Evolutionary conservation across 2,797 vertebrate species (phyloP), one percentile per base, ranked within the genome.

Genomic region (Muscicapa striata): DNA sequence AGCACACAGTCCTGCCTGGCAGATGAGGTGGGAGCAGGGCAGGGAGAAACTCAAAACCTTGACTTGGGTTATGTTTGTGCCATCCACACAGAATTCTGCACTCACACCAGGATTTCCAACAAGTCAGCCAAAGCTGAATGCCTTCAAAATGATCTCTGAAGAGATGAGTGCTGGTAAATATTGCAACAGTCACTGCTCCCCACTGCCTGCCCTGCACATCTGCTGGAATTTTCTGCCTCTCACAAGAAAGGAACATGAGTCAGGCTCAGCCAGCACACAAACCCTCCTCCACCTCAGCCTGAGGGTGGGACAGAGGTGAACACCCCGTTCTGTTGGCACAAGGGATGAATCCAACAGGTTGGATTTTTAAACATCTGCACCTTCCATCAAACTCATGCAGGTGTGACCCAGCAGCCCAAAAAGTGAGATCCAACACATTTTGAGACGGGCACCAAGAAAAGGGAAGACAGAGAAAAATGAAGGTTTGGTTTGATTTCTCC

Each of bases 241-340:
- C 32, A 4, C 0, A 85, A 76, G 36, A 59, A 30, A 19, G 52
- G 34, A 80, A 61, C 0, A 0, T 0, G 32, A 52, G 41, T 16
- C 2, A 11, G 75, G 61, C 68, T 63, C 41, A 63, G 29, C 13
- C 64, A 69, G 78, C 82, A 79, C 67, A 48, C 68, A 85, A 84
- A 77, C 11, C 46, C 27, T 87, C 59, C 54, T 54, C 18, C 64
- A 34, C 2, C 79, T 87, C 68, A 48, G 16, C 57, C 32, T 5
- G 3, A 27, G 18, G 66, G 59, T 1, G 32, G 36, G 61, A 24
- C 4, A n/a, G 9, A 16, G 61, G 26, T 19, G 51, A 82, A 20
- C 36, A 43, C n/a, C 16, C 63, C 54, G 49, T 82, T 51, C 57
- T 1, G 4, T 3, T 58, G 67, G 49, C 41, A 46, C 34, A 30